phyloP scores from a whole-genome alignment of 2,797 vertebrate genomes.

The Takifugu ocellatus region DNA sequence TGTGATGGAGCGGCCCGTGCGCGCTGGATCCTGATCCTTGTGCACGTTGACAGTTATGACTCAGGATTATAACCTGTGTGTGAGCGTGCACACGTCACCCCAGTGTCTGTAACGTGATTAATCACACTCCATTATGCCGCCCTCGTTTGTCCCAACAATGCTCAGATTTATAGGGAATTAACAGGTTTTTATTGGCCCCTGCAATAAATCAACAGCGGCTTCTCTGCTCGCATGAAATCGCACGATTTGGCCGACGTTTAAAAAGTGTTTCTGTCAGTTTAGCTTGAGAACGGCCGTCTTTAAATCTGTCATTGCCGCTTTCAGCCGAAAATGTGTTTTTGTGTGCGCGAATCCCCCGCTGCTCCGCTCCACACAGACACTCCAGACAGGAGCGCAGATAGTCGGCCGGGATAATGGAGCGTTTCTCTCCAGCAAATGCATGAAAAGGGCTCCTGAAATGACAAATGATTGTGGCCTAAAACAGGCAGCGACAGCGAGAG shows the following conservation, averaged over 20 bases:
- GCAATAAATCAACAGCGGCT: conserved; percentile 55
- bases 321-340: conserved; percentile 68
- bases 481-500: conserved; percentile 45
- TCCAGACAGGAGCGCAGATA: conserved; percentile 60
- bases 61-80: conserved; percentile 57
- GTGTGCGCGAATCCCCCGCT: conserved; percentile 56
- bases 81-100: conserved; percentile 24
- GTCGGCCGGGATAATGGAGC: conserved; percentile 88
- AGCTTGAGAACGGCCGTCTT: conserved; percentile 38
- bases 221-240: conserved; percentile 25
- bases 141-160: conserved; percentile 56
- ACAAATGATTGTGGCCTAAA: conserved; percentile 87
- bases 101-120: conserved; percentile 63
- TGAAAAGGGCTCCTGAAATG: conserved; percentile 63
- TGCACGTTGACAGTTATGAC: conserved; percentile 50
- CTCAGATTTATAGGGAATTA: conserved; percentile 58
- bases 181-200: conserved; percentile 51
- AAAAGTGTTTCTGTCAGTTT: conserved; percentile 27
- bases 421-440: conserved; percentile 77
- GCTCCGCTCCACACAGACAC: conserved; percentile 60
- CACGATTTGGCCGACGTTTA: conserved; percentile 32
- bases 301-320: conserved; percentile 41
- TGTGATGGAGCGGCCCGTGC: conserved; percentile 24
- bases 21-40: conserved; percentile 38
- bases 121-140: conserved; percentile 59